A percentile compares a stretch with the other conserved stretches of the same genome.
Conservation (phyloP, 2,113 vertebrate genomes). For the Silurus glanis region DNA sequence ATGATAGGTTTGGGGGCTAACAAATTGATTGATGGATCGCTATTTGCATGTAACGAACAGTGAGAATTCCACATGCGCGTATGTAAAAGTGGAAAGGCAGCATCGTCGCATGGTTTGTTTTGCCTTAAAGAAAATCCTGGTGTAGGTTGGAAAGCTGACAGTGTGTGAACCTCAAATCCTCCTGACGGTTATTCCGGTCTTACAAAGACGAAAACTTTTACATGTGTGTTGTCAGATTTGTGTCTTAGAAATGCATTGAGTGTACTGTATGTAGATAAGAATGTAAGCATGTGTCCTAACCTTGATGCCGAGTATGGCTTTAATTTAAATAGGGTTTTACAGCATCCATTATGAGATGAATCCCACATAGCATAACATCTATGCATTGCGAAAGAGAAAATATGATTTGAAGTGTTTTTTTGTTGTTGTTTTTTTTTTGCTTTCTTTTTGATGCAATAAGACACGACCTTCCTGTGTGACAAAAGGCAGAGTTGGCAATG, state of each 20-base stretch:
- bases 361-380: neutral
- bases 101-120: conserved; percentile 68
- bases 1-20: conserved; percentile 71
- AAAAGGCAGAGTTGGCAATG: conserved; percentile 62
- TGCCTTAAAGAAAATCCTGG: conserved; percentile 27
- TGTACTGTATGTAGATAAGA: neutral
- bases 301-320: conserved; percentile 22
- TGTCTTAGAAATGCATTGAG: neutral
- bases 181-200: conserved; percentile 17
- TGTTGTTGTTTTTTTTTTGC: neutral
- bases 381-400: neutral
- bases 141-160: conserved; percentile 15
- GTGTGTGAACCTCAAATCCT: conserved; percentile 38
- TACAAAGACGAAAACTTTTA: conserved; percentile 25
- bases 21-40: conserved; percentile 78
- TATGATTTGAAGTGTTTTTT: conserved; percentile 26
- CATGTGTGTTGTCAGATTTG: neutral
- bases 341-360: neutral
- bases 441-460: conserved; percentile 55
- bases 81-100: conserved; percentile 9
- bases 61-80: conserved; percentile 46
- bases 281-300: neutral
- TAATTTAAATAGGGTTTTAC: neutral
- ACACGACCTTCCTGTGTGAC: conserved; percentile 69
- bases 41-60: conserved; percentile 78